Evolutionary conservation across 2,797 vertebrate genomes (phyloP).

Genomic region (Hozukius guyotensis): DNA sequence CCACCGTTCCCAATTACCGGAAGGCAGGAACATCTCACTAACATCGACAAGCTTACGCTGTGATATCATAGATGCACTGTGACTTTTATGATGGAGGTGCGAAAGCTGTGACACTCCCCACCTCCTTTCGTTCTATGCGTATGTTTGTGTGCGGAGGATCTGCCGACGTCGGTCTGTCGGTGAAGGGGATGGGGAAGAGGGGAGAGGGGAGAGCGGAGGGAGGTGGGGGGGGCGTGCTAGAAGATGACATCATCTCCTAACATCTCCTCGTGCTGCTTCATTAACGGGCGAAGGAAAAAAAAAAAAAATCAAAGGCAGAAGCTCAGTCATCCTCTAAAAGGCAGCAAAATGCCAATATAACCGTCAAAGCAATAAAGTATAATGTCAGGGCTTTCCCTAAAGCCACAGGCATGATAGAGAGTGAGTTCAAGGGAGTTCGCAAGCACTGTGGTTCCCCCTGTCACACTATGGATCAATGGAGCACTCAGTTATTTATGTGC

Average conservation of each 20-base stretch:
- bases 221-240: conserved; percentile 46
- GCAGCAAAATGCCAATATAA: conserved; percentile 79
- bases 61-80: conserved; percentile 71
- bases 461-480: conserved; percentile 77
- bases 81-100: conserved; percentile 75
- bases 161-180: conserved; percentile 50
- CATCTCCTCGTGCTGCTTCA: conserved; percentile 72
- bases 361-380: conserved; percentile 75
- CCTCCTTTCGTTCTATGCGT: conserved; percentile 33
- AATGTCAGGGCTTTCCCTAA: conserved; percentile 77
- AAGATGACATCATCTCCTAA: conserved; percentile 75
- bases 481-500: conserved; percentile 75
- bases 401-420: conserved; percentile 68
- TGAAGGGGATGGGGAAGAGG: conserved; percentile 43
- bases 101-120: conserved; percentile 67
- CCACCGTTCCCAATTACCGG: conserved; percentile 79
- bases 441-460: conserved; percentile 71
- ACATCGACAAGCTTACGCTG: conserved; percentile 57
- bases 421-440: conserved; percentile 73
- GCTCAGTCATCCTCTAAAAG: conserved; percentile 75
- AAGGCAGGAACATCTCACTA: conserved; percentile 74
- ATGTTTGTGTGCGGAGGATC: conserved; percentile 43
- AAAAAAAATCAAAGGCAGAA: conserved; percentile 64
- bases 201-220: conserved; percentile 37
- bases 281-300: conserved; percentile 51